Evolutionary conservation across 2,888 invertebrate genomes (phyloP), one percentile per base, ranked within the genome.

Genomic region (Callosobruchus maculatus): DNA sequence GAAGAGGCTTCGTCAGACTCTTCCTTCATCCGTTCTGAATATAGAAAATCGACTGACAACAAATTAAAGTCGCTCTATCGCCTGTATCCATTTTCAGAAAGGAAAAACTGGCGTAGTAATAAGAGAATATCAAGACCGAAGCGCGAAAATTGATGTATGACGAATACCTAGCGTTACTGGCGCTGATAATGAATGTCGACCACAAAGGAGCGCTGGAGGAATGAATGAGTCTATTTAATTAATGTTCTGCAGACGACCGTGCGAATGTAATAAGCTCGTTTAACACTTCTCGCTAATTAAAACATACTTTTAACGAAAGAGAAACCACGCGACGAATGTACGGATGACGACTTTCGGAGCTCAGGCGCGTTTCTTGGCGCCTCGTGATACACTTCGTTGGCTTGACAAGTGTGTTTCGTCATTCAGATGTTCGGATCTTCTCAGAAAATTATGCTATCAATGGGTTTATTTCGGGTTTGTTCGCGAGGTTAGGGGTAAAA

Each of bases 291-390:
- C 73, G 74, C 73, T 78, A 78, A 78, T 78, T 78, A 78, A 78
- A 76, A 78, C 76, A 76, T 78, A 78, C 78, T 78, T 78, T 78
- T 78, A 77, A 77, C 73, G 76, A 78, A 78, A 76, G 78, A 69
- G 77, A 75, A 78, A 74, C 76, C 75, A 72, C 75, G 70, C 71
- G 70, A 71, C 49, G 49, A 49, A 49, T 49, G 49, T 49, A 18
- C 7, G 7, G 49, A 49, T 49, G 49, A 49, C 49, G 49, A 49
- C 49, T 49, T 49, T 49, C 49, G 26, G 26, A 26, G 26, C 3
- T 26, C 2, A 26, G 26, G 7, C 26, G 49, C 13, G 49, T 18
- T 49, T 18, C 1, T 49, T 49, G 49, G 49, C 49, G 18, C 49
- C 49, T 18, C 4, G 9, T 30, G 18, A 1, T 18, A 49, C 49